These are phyloP conservation scores for Crenichthys baileyi DNA, from an alignment of 2,797 vertebrate species.

Conservation along the genomic window DNA sequence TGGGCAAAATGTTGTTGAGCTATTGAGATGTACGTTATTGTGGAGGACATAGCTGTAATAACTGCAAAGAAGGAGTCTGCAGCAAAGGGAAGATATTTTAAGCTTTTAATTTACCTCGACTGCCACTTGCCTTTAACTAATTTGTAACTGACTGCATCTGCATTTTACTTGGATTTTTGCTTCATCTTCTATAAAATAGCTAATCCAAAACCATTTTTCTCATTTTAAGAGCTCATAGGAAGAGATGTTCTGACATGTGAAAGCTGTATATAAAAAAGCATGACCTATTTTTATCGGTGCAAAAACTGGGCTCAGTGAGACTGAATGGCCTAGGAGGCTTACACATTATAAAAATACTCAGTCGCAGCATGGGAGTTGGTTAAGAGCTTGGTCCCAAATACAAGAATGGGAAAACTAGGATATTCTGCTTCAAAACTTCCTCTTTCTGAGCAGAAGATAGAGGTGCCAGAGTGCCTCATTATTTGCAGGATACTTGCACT, in stretches of 20 bases:
- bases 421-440: not conserved
- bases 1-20: no score
- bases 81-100: no score
- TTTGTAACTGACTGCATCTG: not conserved
- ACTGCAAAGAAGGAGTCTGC: no score
- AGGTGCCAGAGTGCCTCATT: not conserved
- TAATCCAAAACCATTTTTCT: not conserved
- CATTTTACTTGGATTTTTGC: not conserved
- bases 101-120: no score
- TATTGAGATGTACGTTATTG: no score
- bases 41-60: no score
- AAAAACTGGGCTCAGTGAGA: not conserved
- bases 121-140: no score
- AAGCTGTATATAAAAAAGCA: not conserved
- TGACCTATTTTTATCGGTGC: not conserved
- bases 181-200: not conserved
- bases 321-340: not conserved
- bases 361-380: not conserved
- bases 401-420: not conserved
- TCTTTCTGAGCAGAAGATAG: not conserved
- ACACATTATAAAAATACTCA: not conserved
- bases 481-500: slow-evolving; percentile 1
- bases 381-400: not conserved
- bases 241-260: not conserved
- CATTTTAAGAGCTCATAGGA: not conserved